Conservation (phyloP, 2,797 vertebrate genomes). For the Rhodeus uyekii region DNA sequence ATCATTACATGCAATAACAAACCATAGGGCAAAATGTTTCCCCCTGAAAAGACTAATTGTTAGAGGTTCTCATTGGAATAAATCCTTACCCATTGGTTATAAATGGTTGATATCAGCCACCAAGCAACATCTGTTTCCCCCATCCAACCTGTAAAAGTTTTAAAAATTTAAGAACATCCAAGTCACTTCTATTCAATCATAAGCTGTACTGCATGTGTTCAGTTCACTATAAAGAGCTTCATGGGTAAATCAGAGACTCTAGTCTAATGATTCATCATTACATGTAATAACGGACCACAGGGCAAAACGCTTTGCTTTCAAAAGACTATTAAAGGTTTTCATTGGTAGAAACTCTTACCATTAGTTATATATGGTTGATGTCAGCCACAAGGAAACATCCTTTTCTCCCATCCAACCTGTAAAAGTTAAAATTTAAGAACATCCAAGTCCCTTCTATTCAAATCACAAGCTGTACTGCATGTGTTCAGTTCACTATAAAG, state of each 20-base stretch:
- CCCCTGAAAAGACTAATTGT: background rate
- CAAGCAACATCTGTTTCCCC: background rate
- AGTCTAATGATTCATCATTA: constrained; percentile 59
- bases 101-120: background rate
- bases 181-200: background rate
- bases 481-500: background rate
- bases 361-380: background rate
- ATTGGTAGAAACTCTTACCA: background rate
- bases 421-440: background rate
- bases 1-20: constrained; percentile 34
- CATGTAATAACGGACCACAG: background rate
- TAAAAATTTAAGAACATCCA: background rate
- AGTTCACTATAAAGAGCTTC: constrained; percentile 69
- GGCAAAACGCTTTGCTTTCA: background rate
- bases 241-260: constrained; percentile 62
- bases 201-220: constrained; percentile 59
- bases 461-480: background rate
- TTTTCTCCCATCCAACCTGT: background rate
- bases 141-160: background rate
- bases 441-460: background rate
- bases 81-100: background rate
- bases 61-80: background rate
- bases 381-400: background rate
- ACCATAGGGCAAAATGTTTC: background rate
- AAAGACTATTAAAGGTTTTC: background rate